Base-by-base conservation (phyloP, 2,113 vertebrate genomes). In the Spermophilus dauricus region DNA sequence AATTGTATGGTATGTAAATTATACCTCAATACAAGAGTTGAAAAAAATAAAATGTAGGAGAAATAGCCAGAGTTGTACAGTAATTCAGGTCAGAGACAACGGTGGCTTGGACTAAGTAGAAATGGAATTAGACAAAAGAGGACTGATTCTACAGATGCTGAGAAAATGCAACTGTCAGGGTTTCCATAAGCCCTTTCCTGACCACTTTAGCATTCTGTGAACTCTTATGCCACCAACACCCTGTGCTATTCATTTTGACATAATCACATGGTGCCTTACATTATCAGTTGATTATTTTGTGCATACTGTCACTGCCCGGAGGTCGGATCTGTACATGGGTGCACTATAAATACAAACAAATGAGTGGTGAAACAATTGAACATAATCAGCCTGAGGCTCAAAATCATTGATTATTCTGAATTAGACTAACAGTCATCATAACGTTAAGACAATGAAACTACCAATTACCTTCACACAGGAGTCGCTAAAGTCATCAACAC, bases 391-490 rank as follows among this genome's bases (percentile, higher is more conserved):
- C 77, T 28, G 81, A 72, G 83, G 82, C 85, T 51, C 34, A 95
- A 48, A 56, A 89, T 70, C 89, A 94, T 39, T 32, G 84, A 95
- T 92, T 93, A 92, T 85, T 94, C 39, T 81, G 32, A 53, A 69
- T 97, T 96, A 75, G 42, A 83, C 76, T 84, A 96, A 87, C 24
- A 94, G 53, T 85, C 61, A 65, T 83, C 75, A 39, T 77, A 94
- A 96, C 8, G 16, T 28, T 75, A 73, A 86, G 67, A 96, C 89
- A 94, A 95, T 88, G 87, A 94, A 91, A 69, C 70, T 76, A 95
- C 88, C 81, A 95, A 94, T 95, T 91, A 87, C 48, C 65, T 92
- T 95, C 72, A 92, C 85, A 76, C 5, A 87, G 81, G 93, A 81
- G 63, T 80, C 72, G 76, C 65, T 63, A 51, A 92, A 89, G 78